Evolutionary conservation across 2,888 invertebrate genomes (phyloP).

Genomic region (Teleiodes luculella): DNA sequence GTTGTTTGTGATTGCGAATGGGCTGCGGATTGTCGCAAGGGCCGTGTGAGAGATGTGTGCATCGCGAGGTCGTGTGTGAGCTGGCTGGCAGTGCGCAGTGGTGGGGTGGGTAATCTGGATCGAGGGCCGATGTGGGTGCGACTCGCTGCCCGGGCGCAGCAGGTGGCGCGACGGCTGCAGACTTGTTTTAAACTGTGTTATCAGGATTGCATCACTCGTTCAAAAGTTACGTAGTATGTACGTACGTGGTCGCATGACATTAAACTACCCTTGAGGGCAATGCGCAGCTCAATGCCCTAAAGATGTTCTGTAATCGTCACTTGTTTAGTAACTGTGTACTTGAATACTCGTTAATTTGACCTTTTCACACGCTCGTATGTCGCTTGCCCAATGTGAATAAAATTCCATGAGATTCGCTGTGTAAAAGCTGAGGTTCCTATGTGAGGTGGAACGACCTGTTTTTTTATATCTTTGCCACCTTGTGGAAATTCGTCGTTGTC

Average conservation of each 20-base stretch:
- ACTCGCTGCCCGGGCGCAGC: neutral
- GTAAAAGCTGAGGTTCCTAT: no score
- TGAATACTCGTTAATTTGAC: constrained; percentile 3
- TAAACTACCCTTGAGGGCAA: neutral
- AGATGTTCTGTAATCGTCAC: neutral
- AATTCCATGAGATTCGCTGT: neutral
- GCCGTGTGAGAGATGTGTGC: neutral
- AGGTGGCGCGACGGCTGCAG: neutral
- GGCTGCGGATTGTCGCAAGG: neutral
- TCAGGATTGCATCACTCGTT: neutral
- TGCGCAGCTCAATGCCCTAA: neutral
- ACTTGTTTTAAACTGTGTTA: neutral
- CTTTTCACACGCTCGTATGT: neutral
- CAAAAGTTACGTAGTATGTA: neutral
- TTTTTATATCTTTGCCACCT: no score
- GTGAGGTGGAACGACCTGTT: no score
- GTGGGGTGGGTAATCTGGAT: neutral
- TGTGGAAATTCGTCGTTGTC: no score
- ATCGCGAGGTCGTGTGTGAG: neutral
- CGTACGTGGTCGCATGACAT: neutral
- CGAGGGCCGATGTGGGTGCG: neutral
- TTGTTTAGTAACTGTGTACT: neutral
- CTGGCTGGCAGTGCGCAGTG: neutral
- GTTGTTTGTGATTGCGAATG: neutral
- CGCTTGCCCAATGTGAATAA: neutral